phyloP scores from a whole-genome alignment of 1,140 invertebrate species.

The Elysia chlorotica region DNA sequence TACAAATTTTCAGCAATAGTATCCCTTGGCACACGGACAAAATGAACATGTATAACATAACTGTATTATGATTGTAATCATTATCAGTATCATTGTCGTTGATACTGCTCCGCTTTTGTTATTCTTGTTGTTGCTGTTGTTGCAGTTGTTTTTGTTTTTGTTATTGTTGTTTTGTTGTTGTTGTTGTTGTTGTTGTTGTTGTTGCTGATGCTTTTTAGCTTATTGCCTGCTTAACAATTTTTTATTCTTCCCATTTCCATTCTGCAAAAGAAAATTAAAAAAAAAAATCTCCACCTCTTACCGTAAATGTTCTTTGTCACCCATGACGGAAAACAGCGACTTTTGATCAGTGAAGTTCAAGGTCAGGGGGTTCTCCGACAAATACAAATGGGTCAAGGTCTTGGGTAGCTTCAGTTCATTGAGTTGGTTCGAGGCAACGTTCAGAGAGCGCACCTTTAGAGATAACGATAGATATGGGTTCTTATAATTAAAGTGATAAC shows the following conservation, averaged over 20 bases:
- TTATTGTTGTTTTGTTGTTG: neutral
- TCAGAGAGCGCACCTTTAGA: slow-evolving; percentile 32
- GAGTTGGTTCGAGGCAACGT: slow-evolving; percentile 49
- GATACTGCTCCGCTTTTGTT: too few relatives aligned
- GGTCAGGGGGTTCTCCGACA: slow-evolving; percentile 53
- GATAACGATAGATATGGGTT: neutral
- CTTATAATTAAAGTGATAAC: too few relatives aligned
- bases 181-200: neutral
- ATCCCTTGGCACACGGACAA: too few relatives aligned
- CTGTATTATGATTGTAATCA: too few relatives aligned
- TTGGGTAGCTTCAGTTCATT: slow-evolving; percentile 52
- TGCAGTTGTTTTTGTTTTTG: neutral
- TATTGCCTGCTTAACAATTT: too few relatives aligned
- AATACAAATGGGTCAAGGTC: slow-evolving; percentile 42
- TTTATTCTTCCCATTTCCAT: neutral
- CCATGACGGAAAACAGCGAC: slow-evolving; percentile 49
- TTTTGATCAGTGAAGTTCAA: slow-evolving; percentile 44
- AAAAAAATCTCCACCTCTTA: neutral
- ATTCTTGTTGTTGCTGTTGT: neutral
- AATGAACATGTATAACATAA: too few relatives aligned
- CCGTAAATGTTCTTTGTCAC: slow-evolving; percentile 50
- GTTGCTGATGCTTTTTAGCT: neutral
- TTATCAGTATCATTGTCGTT: too few relatives aligned
- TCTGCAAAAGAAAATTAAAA: neutral
- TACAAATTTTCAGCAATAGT: too few relatives aligned